Evolutionary conservation across 2,797 vertebrate species (phyloP).

Genomic region (Peromyscus melanophrys): DNA sequence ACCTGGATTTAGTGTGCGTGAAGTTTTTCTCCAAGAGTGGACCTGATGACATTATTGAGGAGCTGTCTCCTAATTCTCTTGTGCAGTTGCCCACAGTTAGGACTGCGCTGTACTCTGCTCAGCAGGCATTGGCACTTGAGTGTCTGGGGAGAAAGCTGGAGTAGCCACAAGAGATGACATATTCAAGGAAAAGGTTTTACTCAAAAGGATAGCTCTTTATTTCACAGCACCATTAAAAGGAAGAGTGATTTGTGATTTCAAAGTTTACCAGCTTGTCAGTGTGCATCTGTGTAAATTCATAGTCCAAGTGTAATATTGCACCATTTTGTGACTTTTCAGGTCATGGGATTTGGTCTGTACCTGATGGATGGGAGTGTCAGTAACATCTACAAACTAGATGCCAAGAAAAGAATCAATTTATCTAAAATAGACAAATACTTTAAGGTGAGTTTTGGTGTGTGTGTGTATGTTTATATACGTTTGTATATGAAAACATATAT

Average conservation of each 20-base stretch:
- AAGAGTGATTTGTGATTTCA: neutral
- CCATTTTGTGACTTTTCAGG: conserved; percentile 88
- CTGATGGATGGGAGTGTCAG: conserved; percentile 98
- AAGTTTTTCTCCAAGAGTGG: neutral
- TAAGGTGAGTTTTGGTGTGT: conserved; percentile 90
- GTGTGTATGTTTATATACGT: neutral
- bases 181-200: neutral
- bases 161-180: too few species aligned
- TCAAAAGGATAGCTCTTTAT: neutral
- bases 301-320: neutral
- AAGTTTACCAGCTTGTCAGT: neutral
- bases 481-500: neutral
- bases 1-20: neutral
- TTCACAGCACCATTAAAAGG: neutral
- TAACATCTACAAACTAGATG: conserved; percentile 98
- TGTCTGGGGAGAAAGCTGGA: neutral
- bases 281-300: neutral
- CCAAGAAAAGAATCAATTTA: conserved; percentile 99
- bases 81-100: too few species aligned
- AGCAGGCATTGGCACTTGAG: neutral
- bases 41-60: too few species aligned
- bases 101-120: neutral
- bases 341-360: conserved; percentile 99
- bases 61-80: neutral
- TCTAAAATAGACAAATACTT: conserved; percentile 99